Evolutionary conservation across 2,888 invertebrate genomes (phyloP), one percentile per base, ranked within the genome.

Genomic region (Protonemura montana): DNA sequence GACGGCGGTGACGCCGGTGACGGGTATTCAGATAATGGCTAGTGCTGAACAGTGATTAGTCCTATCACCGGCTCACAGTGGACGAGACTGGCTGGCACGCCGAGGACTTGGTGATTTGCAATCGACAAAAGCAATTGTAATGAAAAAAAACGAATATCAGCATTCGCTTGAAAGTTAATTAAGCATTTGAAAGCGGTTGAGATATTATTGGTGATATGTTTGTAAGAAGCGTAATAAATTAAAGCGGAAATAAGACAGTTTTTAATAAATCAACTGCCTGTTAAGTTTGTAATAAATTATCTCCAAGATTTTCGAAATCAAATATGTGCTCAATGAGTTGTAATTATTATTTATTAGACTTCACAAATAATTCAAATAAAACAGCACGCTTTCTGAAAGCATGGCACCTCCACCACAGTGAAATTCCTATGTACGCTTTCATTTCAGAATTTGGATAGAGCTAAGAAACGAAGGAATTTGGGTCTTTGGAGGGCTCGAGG

Each of bases 61-160:
- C 81, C 29, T 81, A 81, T 81, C 81, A 59, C 59, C 13, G 21
- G 59, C 59, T 2, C 13, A 21, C 59, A 59, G 16, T 59, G 59
- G 59, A 10, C 41, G 41, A 41, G n/a, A n/a, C n/a, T n/a, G n/a
- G n/a, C n/a, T n/a, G 10, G 35, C 35, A 35, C 35, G 3, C 16
- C 27, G 80, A 27, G 28, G 80, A 80, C 80, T 80, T 80, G n/a
- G 80, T 80, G 27, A 80, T 80, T 80, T 80, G 80, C 81, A 29
- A 30, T 5, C 59, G 59, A 59, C 59, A 59, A 59, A 16, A 21
- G 59, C 59, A 21, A 59, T 59, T 59, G 59, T 21, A 2, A 7
- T 59, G 59, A 13, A 59, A 59, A 59, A 59, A 59, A 10, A 10
- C 21, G 59, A 59, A 59, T n/a, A n/a, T 59, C 59, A 35, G 35